phyloP scores from a whole-genome alignment of 2,888 invertebrate genomes.

The Tanypteryx hageni region DNA sequence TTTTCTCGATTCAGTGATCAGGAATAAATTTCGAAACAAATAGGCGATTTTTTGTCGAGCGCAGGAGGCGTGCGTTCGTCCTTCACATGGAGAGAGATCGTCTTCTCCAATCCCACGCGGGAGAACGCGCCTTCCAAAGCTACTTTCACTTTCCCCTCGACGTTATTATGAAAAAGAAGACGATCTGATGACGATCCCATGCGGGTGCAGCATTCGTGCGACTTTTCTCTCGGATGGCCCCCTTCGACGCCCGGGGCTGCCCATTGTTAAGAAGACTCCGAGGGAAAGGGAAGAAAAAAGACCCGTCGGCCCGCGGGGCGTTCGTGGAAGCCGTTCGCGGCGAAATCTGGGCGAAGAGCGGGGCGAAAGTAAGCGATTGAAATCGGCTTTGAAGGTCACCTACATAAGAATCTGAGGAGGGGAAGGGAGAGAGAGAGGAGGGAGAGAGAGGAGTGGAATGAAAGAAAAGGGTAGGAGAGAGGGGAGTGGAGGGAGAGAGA shows the following conservation, averaged over 20 bases:
- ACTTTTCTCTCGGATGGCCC: neutral
- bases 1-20: too few relatives aligned
- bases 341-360: slow-evolving; percentile 34
- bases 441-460: neutral
- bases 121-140: neutral
- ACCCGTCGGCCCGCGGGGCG: too few relatives aligned
- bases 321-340: neutral
- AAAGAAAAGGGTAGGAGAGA: neutral
- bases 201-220: neutral
- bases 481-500: neutral
- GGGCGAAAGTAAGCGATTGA: slow-evolving; percentile 55
- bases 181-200: neutral
- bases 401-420: slow-evolving; percentile 11
- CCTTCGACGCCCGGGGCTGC: neutral
- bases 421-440: neutral
- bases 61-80: too few relatives aligned
- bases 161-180: slow-evolving; percentile 25
- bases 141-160: slow-evolving; percentile 14
- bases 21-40: too few relatives aligned
- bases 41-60: too few relatives aligned
- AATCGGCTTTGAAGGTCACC: slow-evolving; percentile 61
- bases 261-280: neutral
- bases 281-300: neutral
- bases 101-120: too few relatives aligned
- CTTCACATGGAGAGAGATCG: too few relatives aligned